Evolutionary conservation across 2,113 vertebrate genomes (phyloP).

Genomic region (Malurus cyaneus): DNA sequence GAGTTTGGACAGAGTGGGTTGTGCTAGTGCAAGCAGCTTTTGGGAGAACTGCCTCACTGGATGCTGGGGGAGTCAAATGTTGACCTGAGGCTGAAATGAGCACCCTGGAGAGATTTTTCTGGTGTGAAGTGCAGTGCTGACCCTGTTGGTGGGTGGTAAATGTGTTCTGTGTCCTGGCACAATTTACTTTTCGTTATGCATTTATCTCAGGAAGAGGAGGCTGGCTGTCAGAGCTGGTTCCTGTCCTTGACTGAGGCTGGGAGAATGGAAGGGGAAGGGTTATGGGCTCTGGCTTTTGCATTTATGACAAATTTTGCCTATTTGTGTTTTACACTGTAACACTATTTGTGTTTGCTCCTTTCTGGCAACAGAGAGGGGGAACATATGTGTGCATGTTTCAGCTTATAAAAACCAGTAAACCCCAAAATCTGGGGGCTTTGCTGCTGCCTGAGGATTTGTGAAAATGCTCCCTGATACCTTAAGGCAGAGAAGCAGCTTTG

Average conservation of each 20-base stretch:
- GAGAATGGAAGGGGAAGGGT: not conserved
- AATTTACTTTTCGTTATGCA: rapidly evolving
- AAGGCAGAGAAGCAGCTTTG: not conserved
- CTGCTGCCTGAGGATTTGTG: not conserved
- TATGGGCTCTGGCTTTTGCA: not conserved
- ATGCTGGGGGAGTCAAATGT: not conserved
- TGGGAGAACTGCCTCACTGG: rapidly evolving
- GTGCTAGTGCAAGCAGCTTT: not conserved
- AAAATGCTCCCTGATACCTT: not conserved
- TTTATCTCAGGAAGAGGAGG: not conserved
- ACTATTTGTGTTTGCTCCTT: not conserved
- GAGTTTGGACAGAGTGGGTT: rapidly evolving
- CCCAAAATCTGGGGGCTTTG: not conserved
- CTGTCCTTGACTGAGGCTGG: rapidly evolving
- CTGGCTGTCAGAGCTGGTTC: not conserved
- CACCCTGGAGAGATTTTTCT: not conserved
- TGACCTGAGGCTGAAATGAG: not conserved
- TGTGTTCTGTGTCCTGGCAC: not conserved
- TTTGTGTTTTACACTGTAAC: not conserved
- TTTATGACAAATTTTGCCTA: not conserved
- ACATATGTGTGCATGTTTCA: rapidly evolving
- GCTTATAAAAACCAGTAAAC: not conserved
- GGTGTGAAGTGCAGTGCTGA: rapidly evolving
- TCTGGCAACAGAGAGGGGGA: not conserved
- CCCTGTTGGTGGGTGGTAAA: not conserved